Percentiles rank a stretch among this genome's conserved stretches.
Evolutionary conservation across 2,797 vertebrate genomes (phyloP).

Genomic region (Myotis pilosus): DNA sequence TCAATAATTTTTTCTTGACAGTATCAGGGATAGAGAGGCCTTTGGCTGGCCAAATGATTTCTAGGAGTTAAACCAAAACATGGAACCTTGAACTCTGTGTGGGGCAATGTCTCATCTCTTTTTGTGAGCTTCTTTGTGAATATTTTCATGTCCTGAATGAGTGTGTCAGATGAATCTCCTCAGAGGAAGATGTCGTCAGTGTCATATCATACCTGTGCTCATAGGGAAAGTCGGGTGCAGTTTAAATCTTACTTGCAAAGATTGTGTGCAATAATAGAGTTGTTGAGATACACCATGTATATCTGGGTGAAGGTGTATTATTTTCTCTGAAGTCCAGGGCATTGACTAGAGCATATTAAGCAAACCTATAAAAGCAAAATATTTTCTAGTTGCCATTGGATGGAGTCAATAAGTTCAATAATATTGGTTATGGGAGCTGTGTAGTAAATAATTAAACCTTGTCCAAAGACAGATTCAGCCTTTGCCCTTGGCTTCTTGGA

Average conservation of each 20-base stretch:
- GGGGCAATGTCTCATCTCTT: not conserved
- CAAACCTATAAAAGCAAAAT: not conserved
- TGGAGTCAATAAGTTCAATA: not conserved
- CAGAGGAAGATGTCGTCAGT: not conserved
- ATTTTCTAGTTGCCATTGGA: not conserved
- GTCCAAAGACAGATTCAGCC: not conserved
- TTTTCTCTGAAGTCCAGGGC: not conserved
- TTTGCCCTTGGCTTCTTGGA: not conserved
- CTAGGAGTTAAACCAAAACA: not conserved
- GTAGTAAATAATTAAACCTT: constrained; percentile 10
- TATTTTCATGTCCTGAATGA: not conserved
- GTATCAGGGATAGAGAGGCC: not conserved
- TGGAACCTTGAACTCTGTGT: not conserved
- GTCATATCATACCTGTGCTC: not conserved
- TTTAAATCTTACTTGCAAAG: not conserved
- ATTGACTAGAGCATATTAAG: not conserved
- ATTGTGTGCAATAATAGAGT: not conserved
- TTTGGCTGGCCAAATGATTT: not conserved
- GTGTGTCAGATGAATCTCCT: not conserved
- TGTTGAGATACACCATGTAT: not conserved
- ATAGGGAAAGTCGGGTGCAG: not conserved
- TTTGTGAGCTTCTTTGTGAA: not conserved
- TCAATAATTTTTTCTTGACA: constrained; percentile 6
- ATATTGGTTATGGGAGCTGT: not conserved
- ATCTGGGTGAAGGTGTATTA: not conserved